These are phyloP conservation scores for Mythimna impura DNA, from an alignment of 2,888 invertebrate species.

Conservation along the genomic window DNA sequence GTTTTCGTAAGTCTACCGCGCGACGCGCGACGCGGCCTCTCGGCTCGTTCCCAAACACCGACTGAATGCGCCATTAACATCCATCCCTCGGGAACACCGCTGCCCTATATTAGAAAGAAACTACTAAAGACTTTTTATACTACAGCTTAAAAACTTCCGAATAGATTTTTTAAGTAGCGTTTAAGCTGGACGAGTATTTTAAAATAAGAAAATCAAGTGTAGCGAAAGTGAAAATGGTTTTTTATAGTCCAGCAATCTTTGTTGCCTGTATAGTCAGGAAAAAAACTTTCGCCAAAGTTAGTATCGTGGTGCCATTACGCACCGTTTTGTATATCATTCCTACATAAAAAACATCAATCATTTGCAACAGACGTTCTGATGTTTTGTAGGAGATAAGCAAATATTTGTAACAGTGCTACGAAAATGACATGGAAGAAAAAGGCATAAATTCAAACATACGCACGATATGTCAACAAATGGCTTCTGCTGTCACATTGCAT, in stretches of 20 bases:
- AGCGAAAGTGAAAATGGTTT: constrained; percentile 3
- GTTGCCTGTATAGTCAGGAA: neutral
- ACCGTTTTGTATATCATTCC: neutral
- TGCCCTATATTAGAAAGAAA: constrained; percentile 54
- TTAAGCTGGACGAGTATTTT: constrained; percentile 42
- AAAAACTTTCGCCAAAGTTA: neutral
- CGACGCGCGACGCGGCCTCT: constrained; percentile 60
- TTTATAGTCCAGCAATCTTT: neutral
- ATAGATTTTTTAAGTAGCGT: constrained; percentile 47
- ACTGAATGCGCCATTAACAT: constrained; percentile 58
- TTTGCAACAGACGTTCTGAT: constrained; percentile 1
- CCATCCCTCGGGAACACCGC: constrained; percentile 47
- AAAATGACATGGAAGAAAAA: constrained; percentile 16
- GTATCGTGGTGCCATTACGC: neutral
- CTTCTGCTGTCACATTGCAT: constrained; percentile 38
- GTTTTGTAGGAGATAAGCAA: constrained; percentile 18
- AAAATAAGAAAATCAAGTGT: constrained; percentile 18
- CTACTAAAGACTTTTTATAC: constrained; percentile 48
- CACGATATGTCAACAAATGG: constrained; percentile 30
- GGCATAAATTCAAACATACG: constrained; percentile 11
- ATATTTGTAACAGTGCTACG: constrained; percentile 5
- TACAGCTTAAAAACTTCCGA: constrained; percentile 51
- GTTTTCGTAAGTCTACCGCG: constrained; percentile 34
- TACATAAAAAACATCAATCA: constrained; percentile 23
- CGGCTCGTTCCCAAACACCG: constrained; percentile 52